Conservation (phyloP, 1,140 invertebrate genomes). For the Drosophila subobscura region DNA sequence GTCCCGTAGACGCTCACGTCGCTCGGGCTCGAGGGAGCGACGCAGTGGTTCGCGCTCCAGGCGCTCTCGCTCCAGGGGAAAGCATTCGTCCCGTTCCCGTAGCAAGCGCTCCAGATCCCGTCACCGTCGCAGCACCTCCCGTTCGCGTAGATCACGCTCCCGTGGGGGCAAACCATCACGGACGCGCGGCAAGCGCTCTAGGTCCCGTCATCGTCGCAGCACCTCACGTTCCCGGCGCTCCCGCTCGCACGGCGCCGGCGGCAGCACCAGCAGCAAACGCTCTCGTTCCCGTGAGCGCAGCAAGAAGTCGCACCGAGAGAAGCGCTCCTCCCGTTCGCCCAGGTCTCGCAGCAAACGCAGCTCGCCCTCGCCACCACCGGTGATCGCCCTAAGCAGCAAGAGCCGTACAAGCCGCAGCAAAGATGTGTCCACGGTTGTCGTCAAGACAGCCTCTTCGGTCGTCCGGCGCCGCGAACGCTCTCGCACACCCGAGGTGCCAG, state of each 20-base stretch:
- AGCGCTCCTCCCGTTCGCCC: slow-evolving; percentile 68
- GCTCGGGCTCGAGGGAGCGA: slow-evolving; percentile 79
- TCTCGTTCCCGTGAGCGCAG: slow-evolving; percentile 84
- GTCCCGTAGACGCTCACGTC: slow-evolving; percentile 84
- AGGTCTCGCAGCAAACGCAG: slow-evolving; percentile 79
- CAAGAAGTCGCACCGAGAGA: slow-evolving; percentile 79
- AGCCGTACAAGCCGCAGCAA: slow-evolving; percentile 75
- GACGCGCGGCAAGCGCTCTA: slow-evolving; percentile 84
- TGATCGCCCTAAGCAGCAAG: slow-evolving; percentile 43
- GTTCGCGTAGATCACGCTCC: slow-evolving; percentile 75
- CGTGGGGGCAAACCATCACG: slow-evolving; percentile 57
- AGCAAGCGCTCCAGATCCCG: slow-evolving; percentile 86
- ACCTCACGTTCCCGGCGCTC: slow-evolving; percentile 75
- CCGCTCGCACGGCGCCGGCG: slow-evolving; percentile 72
- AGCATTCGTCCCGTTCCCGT: slow-evolving; percentile 67
- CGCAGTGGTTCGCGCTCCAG: slow-evolving; percentile 84
- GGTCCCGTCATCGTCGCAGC: slow-evolving; percentile 84
- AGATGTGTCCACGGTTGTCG: slow-evolving; percentile 47
- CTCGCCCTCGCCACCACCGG: slow-evolving; percentile 65
- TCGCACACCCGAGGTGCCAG: slow-evolving; percentile 59
- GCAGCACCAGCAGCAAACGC: slow-evolving; percentile 85
- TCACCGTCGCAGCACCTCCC: slow-evolving; percentile 72
- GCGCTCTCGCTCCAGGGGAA: slow-evolving; percentile 85
- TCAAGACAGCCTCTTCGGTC: slow-evolving; percentile 62
- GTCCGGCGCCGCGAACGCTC: slow-evolving; percentile 64